Percentiles rank a stretch among this genome's conserved stretches.
phyloP scores from a whole-genome alignment of 2,113 vertebrate species.

The Xenopus tropicalis region DNA sequence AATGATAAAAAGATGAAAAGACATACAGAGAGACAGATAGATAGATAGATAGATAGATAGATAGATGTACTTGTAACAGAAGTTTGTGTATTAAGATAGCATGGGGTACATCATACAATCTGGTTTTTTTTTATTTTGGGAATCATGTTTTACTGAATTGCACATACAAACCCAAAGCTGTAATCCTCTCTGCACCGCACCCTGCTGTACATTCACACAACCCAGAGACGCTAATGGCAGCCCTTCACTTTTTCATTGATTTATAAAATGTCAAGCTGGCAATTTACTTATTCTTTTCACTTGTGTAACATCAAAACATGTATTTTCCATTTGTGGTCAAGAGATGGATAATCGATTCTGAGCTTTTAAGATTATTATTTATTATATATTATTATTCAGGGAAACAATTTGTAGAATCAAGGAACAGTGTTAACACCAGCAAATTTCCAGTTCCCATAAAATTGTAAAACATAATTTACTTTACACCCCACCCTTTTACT shows the following conservation, averaged over 20 bases:
- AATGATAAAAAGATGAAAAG: no score
- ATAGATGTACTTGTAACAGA: no score
- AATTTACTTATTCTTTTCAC: slow-evolving; percentile 18
- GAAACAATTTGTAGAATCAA: no score
- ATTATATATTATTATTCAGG: not conserved
- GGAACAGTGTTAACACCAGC: no score
- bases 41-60: no score
- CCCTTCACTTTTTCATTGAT: slow-evolving; percentile 22
- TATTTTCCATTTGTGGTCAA: not conserved
- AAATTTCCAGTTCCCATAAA: no score
- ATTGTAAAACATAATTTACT: no score
- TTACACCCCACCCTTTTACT: no score
- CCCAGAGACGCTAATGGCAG: slow-evolving; percentile 4
- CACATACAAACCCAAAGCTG: not conserved
- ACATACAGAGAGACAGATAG: no score
- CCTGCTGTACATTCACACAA: no score
- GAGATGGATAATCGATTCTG: not conserved
- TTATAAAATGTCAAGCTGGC: slow-evolving; percentile 40
- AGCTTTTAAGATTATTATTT: not conserved
- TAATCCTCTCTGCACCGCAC: not conserved
- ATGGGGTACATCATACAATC: no score
- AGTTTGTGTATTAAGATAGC: not conserved
- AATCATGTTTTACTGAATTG: not conserved
- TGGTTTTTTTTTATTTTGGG: not conserved
- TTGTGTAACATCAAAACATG: not conserved